Conservation (phyloP, 37 sponge, comb jelly and placozoan species). For the Aplysina aerophoba region DNA sequence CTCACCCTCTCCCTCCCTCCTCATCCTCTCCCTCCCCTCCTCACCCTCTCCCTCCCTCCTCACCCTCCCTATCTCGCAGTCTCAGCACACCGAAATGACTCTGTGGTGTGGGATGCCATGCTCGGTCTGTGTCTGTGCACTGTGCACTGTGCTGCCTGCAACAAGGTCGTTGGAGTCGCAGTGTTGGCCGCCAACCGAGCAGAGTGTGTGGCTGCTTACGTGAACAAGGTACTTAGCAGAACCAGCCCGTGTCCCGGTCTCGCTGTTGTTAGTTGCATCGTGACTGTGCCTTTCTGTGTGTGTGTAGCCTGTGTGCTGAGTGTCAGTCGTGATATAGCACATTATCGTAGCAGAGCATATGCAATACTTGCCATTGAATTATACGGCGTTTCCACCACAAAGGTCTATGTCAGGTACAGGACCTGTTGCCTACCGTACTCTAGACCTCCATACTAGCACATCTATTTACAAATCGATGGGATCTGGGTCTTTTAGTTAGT, state of each 20-base stretch:
- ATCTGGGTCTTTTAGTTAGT: no score
- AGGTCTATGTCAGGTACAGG: no score
- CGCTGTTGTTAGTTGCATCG: no score
- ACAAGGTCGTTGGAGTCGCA: background rate
- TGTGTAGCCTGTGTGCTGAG: background rate
- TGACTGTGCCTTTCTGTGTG: no score
- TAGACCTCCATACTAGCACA: no score
- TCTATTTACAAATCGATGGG: no score
- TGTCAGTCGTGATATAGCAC: background rate
- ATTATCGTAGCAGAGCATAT: background rate
- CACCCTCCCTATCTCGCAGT: background rate
- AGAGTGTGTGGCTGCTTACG: background rate
- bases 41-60: background rate
- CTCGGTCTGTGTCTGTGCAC: slow-evolving; percentile 4
- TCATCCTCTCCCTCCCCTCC: background rate
- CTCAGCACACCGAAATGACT: background rate
- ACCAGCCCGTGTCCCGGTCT: no score
- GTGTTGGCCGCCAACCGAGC: slow-evolving; percentile 14
- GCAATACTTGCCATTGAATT: background rate
- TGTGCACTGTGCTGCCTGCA: background rate
- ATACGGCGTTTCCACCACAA: background rate
- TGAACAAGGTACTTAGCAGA: background rate
- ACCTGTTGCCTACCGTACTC: no score
- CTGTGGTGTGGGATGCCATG: background rate
- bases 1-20: no score